Base-by-base conservation (phyloP, 2,797 vertebrate species). In the Malurus splendens region DNA sequence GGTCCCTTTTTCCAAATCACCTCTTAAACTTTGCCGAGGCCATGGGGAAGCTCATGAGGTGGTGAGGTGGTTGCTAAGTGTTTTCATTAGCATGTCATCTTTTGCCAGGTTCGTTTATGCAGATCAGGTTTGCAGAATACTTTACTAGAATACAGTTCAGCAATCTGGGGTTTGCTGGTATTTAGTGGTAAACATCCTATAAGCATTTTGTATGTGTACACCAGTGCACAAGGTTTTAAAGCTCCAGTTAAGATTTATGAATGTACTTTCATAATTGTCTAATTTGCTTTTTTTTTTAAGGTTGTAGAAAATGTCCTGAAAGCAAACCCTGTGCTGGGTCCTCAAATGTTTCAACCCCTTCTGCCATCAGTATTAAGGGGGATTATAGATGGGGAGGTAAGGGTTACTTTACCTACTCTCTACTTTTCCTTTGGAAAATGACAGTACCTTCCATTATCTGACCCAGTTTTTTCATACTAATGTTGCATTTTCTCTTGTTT, bases 291-390 rank as follows among this genome's bases (percentile, higher is more conserved):
- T 77, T 64, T 82, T 81, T 61, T 94, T 96, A 87, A 99, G 99
- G 98, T 99, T 94, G 98, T 99, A 54, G 99, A 99, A 97, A 98
- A 99, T 96, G 97, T 98, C 85, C 96, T 99, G 82, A 99, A 99
- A 97, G 98, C 98, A 89, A 99, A 98, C 77, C 99, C 99, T 90
- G 81, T 97, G 81, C 91, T 99, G 95, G 98, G 98, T 80, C 97
- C 98, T 64, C 98, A 99, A 87, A 97, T 99, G 97, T 99, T 99
- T 97, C 98, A 99, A 74, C 97, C 98, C 1, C 97, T 99, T 92
- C 96, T 99, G 78, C 99, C 98, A 16, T 97, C 97, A 79, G 97
- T 99, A 93, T 97, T 99, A 93, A 97, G 96, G 92, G 99, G 99
- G 15, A 98, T 99, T 91, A 94, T 99, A 84, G 98, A 98, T 39